These are phyloP conservation scores for Hololepta plana DNA, from an alignment of 2,888 invertebrate genomes.

Conservation along the genomic window DNA sequence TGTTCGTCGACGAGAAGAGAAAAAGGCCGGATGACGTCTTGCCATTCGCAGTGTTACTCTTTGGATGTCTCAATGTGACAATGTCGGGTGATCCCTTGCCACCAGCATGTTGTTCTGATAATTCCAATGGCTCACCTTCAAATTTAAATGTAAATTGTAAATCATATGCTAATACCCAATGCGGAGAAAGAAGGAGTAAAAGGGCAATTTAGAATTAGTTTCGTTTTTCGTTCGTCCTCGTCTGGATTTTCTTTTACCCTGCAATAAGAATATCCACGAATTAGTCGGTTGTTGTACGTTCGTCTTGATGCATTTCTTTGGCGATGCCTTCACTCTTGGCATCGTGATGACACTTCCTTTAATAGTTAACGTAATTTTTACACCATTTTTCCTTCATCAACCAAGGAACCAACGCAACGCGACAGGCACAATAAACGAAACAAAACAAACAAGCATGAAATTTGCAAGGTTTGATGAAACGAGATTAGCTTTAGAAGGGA, in stretches of 20 bases:
- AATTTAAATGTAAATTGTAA: no score
- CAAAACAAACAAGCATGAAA: no score
- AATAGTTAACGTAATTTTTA: no score
- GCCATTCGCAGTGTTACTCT: slow-evolving; percentile 39
- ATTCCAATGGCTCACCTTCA: slow-evolving; percentile 31
- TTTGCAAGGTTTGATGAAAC: no score
- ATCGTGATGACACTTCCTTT: no score
- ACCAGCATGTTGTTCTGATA: slow-evolving; percentile 25
- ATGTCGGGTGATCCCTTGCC: slow-evolving; percentile 33
- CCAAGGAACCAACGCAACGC: no score
- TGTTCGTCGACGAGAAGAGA: slow-evolving; percentile 40
- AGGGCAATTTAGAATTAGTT: slow-evolving; percentile 3
- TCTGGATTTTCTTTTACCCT: no score
- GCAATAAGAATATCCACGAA: slow-evolving; percentile 48
- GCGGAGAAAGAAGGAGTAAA: slow-evolving; percentile 1
- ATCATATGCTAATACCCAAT: neutral
- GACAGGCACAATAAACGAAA: no score
- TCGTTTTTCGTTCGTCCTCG: slow-evolving; percentile 1
- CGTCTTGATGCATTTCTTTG: slow-evolving; percentile 31
- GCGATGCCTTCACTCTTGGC: slow-evolving; percentile 38
- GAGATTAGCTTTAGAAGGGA: no score
- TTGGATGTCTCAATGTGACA: slow-evolving; percentile 49
- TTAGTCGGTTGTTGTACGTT: slow-evolving; percentile 39
- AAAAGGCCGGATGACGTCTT: slow-evolving; percentile 47
- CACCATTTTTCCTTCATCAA: no score